Conservation (phyloP, 2,113 vertebrate species). For the Marmota monax region DNA sequence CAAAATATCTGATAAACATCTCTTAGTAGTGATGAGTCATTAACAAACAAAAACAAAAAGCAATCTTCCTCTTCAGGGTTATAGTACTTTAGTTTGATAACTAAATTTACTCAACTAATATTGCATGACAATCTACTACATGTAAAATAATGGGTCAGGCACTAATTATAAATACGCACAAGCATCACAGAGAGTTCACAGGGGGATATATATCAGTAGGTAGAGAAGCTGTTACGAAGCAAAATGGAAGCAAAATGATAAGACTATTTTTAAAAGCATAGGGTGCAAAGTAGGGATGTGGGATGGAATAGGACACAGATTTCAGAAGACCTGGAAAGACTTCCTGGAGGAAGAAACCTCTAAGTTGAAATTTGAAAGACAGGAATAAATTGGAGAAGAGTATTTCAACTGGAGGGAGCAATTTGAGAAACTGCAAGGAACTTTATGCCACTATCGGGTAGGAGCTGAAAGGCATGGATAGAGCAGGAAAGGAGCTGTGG, state of each 20-base stretch:
- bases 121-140: not conserved
- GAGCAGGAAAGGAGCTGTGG: not conserved
- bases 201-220: not conserved
- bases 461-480: not conserved
- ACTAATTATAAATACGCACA: not conserved
- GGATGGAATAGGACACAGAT: not conserved
- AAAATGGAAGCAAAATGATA: not conserved
- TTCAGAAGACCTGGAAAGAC: not conserved
- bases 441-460: accelerated
- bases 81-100: not conserved
- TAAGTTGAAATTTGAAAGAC: conserved; percentile 37
- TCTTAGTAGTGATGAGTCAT: not conserved
- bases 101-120: not conserved
- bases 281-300: not conserved
- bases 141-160: not conserved
- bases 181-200: not conserved
- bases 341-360: not conserved
- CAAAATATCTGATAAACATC: not conserved
- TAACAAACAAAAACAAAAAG: not conserved
- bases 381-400: not conserved
- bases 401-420: not conserved
- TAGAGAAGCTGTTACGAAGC: not conserved
- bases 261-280: not conserved
- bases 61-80: not conserved
- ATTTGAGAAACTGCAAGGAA: not conserved